Base-by-base conservation (phyloP, 2,888 invertebrate genomes). In the Agapostemon virescens region DNA sequence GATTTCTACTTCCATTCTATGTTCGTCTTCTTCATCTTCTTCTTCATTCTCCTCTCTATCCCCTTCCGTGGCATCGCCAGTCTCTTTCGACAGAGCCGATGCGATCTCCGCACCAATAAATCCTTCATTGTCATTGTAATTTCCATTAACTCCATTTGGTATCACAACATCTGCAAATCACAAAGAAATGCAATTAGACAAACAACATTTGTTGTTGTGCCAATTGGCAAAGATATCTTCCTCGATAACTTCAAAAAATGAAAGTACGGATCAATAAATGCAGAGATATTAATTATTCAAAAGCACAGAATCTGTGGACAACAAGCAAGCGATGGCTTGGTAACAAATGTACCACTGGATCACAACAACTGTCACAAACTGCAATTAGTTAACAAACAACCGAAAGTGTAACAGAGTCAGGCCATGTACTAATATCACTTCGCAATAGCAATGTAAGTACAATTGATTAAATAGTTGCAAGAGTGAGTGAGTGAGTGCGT, bases 91-190 rank as follows among this genome's bases (percentile, higher is more conserved):
- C 17, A 84, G 74, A 67, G 88, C 90, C 33, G 80, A 84, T 68
- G 82, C 83, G 40, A 77, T 80, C 66, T 85, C 84, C 1, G 82
- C 84, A 38, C 87, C 88, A 36, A 74, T 81, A n/a, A 84, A 84
- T 30, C 90, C 88, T 58, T 92, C 91, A 45, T 77, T 88, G 71
- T 90, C 90, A 70, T 91, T 92, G 83, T 90, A 92, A 72, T 89
- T 91, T 55, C 93, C 93, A 85, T 93, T 93, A 80, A 93, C 89
- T 74, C 93, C 93, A 84, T 93, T 93, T 77, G 92, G 89, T 86
- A 93, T 93, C 79, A 92, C 85, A 88, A 92, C 85, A 88, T 92
- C 93, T 93, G 86, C 55, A 92, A 92, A 79, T 30, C 33, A 78
- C 17, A n/a, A 79, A 68, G 13, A 64, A n/a, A 30, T 42, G 58